Evolutionary conservation across 2,797 vertebrate genomes (phyloP), one percentile per base, ranked within the genome.

Genomic region (Falco concolor): DNA sequence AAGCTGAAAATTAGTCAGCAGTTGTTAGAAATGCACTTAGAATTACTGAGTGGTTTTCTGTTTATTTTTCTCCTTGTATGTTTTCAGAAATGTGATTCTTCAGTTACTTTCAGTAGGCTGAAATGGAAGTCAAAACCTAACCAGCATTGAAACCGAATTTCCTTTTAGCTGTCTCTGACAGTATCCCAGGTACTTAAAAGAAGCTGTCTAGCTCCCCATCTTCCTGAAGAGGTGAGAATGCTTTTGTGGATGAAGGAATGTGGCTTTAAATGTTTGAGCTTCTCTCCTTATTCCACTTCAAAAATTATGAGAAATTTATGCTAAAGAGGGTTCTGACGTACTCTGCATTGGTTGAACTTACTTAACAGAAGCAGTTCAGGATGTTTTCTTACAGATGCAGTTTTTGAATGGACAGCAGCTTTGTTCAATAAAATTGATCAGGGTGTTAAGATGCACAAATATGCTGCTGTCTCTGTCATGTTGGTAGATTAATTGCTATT

Each of bases 381-480:
- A 12, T 52, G 2, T 60, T 63, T 93, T 89, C 52, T 82, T 87
- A 53, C 68, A 82, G 68, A 45, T 40, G 6, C 3, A n/a, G 32
- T 83, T 91, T 90, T 57, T 5, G 40, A 84, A 36, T 1, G 36
- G 69, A n/a, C 25, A 38, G 70, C 40, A 38, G 36, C 36, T 76
- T 64, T 70, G 57, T 47, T 86, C 85, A 70, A 28, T 90, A 87
- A 61, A 81, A 91, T 91, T 63, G 81, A 93, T 96, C 36, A 74
- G 47, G 49, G 36, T 70, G 36, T 87, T 69, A 63, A 80, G 67
- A 79, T 67, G 52, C 49, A 63, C 52, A 67, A 27, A 74, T 54
- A 10, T 1, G 5, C 64, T 74, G 49, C 59, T 81, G 36, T 72
- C 34, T 82, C 69, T 84, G 74, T 56, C 52, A 2, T 6, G 57